Evolutionary conservation across 1,140 invertebrate species (phyloP).

Genomic region (Aphaenogaster rudis): DNA sequence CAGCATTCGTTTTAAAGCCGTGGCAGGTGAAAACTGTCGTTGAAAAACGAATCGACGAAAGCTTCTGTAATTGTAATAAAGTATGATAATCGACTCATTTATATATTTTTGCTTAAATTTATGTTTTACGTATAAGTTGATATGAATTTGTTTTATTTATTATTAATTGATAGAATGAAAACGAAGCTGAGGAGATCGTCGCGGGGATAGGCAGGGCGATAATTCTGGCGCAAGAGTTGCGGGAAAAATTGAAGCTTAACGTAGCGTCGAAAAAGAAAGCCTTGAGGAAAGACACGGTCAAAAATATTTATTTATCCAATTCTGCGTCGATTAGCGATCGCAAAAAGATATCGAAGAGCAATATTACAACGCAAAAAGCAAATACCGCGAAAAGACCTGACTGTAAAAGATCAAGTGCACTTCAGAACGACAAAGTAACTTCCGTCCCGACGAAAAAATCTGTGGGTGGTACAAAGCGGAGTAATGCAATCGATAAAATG

Average conservation of each 20-base stretch:
- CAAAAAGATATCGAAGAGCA: neutral
- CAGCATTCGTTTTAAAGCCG: constrained; percentile 80
- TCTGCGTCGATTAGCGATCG: neutral
- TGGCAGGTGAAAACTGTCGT: constrained; percentile 78
- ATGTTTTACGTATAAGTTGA: neutral
- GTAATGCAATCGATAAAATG: neutral
- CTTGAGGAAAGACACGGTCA: neutral
- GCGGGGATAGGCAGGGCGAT: constrained; percentile 79
- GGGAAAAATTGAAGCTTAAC: constrained; percentile 73
- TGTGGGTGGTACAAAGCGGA: neutral
- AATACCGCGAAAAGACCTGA: neutral
- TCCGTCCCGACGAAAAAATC: neutral
- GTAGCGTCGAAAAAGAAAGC: constrained; percentile 15
- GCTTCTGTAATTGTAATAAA: constrained; percentile 79
- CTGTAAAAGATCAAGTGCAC: neutral
- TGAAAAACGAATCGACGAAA: constrained; percentile 70
- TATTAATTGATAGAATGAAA: constrained; percentile 57
- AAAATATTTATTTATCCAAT: constrained; percentile 1
- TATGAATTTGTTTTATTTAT: neutral
- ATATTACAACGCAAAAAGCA: neutral
- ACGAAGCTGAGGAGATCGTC: constrained; percentile 76
- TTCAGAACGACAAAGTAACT: constrained; percentile 1
- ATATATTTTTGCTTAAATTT: constrained; percentile 9
- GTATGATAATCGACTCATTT: constrained; percentile 72
- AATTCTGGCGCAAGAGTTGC: constrained; percentile 78